Conservation (phyloP, 1,140 invertebrate genomes). For the Saccostrea echinata region DNA sequence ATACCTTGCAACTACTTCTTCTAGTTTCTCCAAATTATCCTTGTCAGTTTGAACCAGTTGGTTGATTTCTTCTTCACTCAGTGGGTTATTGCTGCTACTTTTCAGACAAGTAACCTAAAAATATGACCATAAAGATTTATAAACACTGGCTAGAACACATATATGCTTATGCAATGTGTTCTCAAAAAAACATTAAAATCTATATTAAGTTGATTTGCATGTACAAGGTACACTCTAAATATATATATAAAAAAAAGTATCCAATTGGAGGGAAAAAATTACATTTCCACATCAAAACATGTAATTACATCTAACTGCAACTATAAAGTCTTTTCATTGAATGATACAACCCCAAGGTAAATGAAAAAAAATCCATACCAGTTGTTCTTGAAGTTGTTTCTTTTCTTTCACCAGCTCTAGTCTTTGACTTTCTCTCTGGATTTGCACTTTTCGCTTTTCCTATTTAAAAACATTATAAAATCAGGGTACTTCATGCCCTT, state of each 20-base stretch:
- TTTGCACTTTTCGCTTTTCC: slow-evolving; percentile 69
- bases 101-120: neutral
- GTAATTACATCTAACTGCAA: no score
- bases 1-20: slow-evolving; percentile 72
- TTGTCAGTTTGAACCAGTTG: slow-evolving; percentile 59
- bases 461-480: slow-evolving; percentile 46
- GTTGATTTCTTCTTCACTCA: slow-evolving; percentile 64
- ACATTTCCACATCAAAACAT: neutral
- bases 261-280: neutral
- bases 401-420: slow-evolving; percentile 66
- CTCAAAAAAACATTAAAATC: neutral
- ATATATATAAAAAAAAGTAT: neutral
- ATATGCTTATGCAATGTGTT: neutral
- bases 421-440: slow-evolving; percentile 63
- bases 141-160: neutral
- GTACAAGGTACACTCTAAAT: neutral
- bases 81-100: neutral
- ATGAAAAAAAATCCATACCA: slow-evolving; percentile 55
- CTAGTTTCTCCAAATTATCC: slow-evolving; percentile 70
- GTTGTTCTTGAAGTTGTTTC: slow-evolving; percentile 62
- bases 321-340: no score
- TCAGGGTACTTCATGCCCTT: neutral
- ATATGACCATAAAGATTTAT: neutral
- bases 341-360: neutral
- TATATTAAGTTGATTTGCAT: neutral